A percentile compares a stretch with the other conserved stretches of the same genome.
phyloP scores from a whole-genome alignment of 2,888 invertebrate genomes.

The Scaptomyza tumidula region DNA sequence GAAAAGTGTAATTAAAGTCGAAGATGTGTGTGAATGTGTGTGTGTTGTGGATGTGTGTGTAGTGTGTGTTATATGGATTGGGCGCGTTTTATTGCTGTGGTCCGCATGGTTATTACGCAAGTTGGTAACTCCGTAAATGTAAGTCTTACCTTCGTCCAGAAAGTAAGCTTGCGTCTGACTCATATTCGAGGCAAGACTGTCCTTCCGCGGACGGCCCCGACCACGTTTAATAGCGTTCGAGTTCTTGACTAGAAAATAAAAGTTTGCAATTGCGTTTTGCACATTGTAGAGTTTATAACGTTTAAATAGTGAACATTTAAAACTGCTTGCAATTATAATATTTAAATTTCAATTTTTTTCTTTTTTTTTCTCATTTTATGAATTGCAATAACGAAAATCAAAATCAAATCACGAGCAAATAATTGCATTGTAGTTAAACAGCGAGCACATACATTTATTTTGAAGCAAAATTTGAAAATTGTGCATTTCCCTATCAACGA shows the following conservation, averaged over 20 bases:
- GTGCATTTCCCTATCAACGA: slow-evolving; percentile 11
- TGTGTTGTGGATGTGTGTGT: slow-evolving; percentile 22
- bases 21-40: slow-evolving; percentile 22
- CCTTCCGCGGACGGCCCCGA: slow-evolving; percentile 86
- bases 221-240: slow-evolving; percentile 86
- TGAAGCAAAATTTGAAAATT: slow-evolving; percentile 36
- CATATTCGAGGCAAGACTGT: slow-evolving; percentile 85
- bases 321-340: slow-evolving; percentile 51
- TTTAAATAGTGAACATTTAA: slow-evolving; percentile 36
- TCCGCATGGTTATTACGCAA: slow-evolving; percentile 40
- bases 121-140: slow-evolving; percentile 35
- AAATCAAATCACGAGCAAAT: slow-evolving; percentile 36
- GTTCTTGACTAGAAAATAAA: slow-evolving; percentile 83
- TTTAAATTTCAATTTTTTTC: slow-evolving; percentile 13
- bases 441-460: slow-evolving; percentile 37
- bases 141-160: slow-evolving; percentile 89
- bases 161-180: slow-evolving; percentile 88
- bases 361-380: not conserved
- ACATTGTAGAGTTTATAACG: slow-evolving; percentile 33
- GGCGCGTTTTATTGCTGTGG: slow-evolving; percentile 38
- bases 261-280: slow-evolving; percentile 45
- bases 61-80: slow-evolving; percentile 17
- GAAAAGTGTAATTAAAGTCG: not conserved
- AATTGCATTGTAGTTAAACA: slow-evolving; percentile 36
- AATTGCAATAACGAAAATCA: slow-evolving; percentile 24